Percentiles rank a stretch among this genome's conserved stretches.
Evolutionary conservation across 2,113 vertebrate species (phyloP).

Genomic region (Nothoprocta perdicaria): DNA sequence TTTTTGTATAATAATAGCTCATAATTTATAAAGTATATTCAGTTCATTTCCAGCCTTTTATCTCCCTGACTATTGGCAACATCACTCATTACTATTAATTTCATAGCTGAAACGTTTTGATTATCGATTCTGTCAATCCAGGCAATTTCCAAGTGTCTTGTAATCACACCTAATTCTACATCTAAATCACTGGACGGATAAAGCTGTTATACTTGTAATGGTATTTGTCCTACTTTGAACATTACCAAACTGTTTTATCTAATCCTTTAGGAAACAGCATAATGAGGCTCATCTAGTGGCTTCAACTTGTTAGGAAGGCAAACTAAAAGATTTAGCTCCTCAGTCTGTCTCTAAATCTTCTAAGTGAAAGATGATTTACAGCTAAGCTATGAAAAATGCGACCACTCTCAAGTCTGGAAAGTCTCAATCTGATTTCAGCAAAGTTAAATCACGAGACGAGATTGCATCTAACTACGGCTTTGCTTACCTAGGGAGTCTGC

Average conservation of each 20-base stretch:
- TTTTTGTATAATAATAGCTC: background rate
- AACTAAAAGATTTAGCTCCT: slow-evolving; percentile 84
- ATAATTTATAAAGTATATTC: background rate
- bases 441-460: slow-evolving; percentile 72
- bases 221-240: slow-evolving; percentile 72
- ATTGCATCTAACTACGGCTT: background rate
- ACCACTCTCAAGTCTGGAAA: slow-evolving; percentile 79
- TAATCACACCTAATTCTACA: slow-evolving; percentile 53
- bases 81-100: background rate
- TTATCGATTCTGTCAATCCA: background rate
- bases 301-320: slow-evolving; percentile 82
- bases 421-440: slow-evolving; percentile 70
- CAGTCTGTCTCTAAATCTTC: slow-evolving; percentile 86
- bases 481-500: slow-evolving; percentile 50
- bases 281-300: slow-evolving; percentile 79
- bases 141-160: slow-evolving; percentile 37
- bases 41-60: background rate
- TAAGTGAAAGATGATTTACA: slow-evolving; percentile 90
- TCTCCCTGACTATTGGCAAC: background rate
- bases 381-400: slow-evolving; percentile 86
- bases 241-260: slow-evolving; percentile 74
- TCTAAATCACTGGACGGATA: slow-evolving; percentile 41
- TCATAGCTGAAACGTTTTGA: slow-evolving; percentile 10
- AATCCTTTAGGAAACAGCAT: slow-evolving; percentile 74
- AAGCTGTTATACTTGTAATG: slow-evolving; percentile 51